Percentiles rank a stretch among this genome's conserved stretches.
Evolutionary conservation across 92 coral and sea anemone genomes (phyloP).

Genomic region (Actinostola sp.): DNA sequence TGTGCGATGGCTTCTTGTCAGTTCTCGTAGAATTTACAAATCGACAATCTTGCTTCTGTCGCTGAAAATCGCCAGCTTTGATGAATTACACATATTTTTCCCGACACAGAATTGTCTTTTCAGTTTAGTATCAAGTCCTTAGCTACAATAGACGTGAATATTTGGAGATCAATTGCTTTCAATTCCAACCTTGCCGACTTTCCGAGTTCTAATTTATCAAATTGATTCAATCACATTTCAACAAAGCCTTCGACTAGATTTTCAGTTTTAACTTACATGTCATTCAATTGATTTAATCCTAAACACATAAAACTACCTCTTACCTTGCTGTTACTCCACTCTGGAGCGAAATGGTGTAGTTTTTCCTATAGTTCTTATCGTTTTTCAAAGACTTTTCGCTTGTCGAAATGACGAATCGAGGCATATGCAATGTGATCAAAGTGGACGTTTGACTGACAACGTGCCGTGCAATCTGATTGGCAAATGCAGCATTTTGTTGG

Average conservation of each 20-base stretch:
- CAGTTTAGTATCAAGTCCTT: not conserved
- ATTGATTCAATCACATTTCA: slow-evolving; percentile 36
- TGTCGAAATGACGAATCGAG: slow-evolving; percentile 10
- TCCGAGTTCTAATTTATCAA: slow-evolving; percentile 36
- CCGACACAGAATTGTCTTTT: not conserved
- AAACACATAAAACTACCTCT: not conserved
- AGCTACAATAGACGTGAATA: not conserved
- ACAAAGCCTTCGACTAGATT: not conserved
- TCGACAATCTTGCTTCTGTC: no score
- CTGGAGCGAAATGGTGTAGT: not conserved
- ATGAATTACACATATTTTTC: no score
- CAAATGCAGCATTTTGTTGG: slow-evolving; percentile 7
- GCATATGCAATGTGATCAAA: not conserved
- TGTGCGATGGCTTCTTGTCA: no score
- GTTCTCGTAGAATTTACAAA: no score
- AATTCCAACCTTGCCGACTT: not conserved
- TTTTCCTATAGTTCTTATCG: not conserved
- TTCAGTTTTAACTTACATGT: slow-evolving; percentile 1
- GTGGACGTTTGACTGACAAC: not conserved
- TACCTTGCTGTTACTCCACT: not conserved
- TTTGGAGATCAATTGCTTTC: not conserved
- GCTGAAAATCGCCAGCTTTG: no score
- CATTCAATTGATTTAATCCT: not conserved
- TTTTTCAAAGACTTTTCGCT: slow-evolving; percentile 1
- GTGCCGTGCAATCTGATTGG: slow-evolving; percentile 16